A percentile compares a stretch with the other conserved stretches of the same genome.
Conservation (phyloP, 2,888 invertebrate species). For the Lepidocyrtinus sp. region DNA sequence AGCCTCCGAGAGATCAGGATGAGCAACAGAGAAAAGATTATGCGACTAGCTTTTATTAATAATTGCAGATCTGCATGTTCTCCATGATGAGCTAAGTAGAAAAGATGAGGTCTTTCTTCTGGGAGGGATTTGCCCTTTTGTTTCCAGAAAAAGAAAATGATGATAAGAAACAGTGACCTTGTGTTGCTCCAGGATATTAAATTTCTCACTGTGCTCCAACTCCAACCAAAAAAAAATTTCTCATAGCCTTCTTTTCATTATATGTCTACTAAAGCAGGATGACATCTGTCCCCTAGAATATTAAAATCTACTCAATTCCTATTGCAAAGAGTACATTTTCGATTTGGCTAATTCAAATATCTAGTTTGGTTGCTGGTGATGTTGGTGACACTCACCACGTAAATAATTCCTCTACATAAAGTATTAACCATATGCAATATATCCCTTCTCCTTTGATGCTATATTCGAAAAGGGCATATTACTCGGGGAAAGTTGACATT, state of each 20-base stretch:
- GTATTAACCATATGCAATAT: too few species aligned
- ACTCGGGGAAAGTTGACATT: not conserved
- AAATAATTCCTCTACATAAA: too few species aligned
- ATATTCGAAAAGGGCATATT: not conserved
- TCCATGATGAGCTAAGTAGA: not conserved
- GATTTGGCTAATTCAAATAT: too few species aligned
- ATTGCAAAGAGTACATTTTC: too few species aligned
- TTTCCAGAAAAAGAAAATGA: not conserved
- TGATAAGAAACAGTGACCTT: not conserved
- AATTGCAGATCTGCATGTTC: constrained; percentile 1
- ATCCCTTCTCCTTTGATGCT: not conserved
- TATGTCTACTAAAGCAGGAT: too few species aligned
- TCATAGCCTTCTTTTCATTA: not conserved
- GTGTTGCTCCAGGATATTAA: not conserved
- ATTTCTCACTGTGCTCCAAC: not conserved
- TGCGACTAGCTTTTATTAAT: not conserved
- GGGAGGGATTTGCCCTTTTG: not conserved
- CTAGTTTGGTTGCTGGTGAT: not conserved
- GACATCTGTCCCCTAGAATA: too few species aligned
- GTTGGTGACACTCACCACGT: not conserved
- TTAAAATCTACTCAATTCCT: too few species aligned
- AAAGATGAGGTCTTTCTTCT: not conserved
- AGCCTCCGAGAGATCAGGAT: not conserved
- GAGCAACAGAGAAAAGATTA: not conserved
- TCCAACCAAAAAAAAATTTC: not conserved